Base-by-base conservation (phyloP, 2,113 vertebrate genomes). In the Rhegmatorhina hoffmannsi region DNA sequence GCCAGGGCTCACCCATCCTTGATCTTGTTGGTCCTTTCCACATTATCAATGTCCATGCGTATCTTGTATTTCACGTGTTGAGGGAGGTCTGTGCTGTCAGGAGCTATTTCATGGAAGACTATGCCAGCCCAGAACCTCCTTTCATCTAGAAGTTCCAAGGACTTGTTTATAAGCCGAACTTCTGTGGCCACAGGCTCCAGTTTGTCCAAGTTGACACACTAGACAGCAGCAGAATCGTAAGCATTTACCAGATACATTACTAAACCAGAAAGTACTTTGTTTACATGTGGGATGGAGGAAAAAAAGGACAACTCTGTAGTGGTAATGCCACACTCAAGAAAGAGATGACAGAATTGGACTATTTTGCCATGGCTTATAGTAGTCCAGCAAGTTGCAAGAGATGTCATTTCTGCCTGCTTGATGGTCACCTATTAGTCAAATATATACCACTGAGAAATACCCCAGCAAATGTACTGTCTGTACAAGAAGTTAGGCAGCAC, bases 41-140 rank as follows among this genome's bases (percentile, higher is more conserved):
- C 99, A 1, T 99, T 99, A 97, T 99, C 99, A 10, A 99, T 99
- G 96, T 99, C 99, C 99, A 99, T 99, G 66, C 99, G 98, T 95
- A 99, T 99, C 97, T 99, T 99, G 97, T 99, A 99, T 95, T 98
- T 98, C 84, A 99, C 97, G 2, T 99, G 98, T 1, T 96, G 93
- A 31, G 99, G 99, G 23, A 99, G 98, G 55, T 98, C 98, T 0
- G 95, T 92, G 47, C 98, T 98, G 68, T 97, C 98, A 7, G 98
- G 92, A 13, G 96, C 62, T 9, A 99, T 44, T 82, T 98, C 98
- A 0, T 98, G 97, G 93, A 99, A 99, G 62, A 99, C 99, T 11
- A 99, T 97, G 9, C 98, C 99, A 18, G 99, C 99, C 99, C 99
- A 99, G 97, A 99, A 99, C 93, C 98, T 99, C 86, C 99, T 97